Percentiles rank a stretch among this genome's conserved stretches.
phyloP scores from a whole-genome alignment of 2,888 invertebrate genomes.

The Nomada goodeniana region DNA sequence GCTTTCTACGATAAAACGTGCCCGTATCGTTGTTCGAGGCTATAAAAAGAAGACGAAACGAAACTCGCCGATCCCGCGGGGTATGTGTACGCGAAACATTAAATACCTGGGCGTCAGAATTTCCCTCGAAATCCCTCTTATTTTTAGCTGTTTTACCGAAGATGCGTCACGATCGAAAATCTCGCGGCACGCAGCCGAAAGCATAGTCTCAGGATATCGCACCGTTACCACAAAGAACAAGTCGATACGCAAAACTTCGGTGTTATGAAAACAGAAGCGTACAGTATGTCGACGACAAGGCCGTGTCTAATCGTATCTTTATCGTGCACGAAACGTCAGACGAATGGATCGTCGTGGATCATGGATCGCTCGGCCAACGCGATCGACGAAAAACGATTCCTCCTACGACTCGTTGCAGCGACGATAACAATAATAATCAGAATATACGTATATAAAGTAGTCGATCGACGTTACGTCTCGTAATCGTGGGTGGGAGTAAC shows the following conservation, averaged over 20 bases:
- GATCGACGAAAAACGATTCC: not conserved
- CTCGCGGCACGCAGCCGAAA: not conserved
- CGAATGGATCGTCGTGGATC: conserved; percentile 1
- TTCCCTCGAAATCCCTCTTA: conserved; percentile 2
- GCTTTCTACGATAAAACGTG: conserved; percentile 14
- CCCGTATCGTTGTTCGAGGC: not conserved
- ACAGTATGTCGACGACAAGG: not conserved
- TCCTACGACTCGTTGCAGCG: not conserved
- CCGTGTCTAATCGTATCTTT: conserved; percentile 2
- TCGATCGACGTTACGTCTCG: not conserved
- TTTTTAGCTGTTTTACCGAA: conserved; percentile 9
- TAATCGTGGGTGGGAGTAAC: not conserved
- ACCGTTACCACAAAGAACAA: conserved; percentile 9
- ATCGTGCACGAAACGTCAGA: conserved; percentile 6
- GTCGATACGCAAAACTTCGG: conserved; percentile 9
- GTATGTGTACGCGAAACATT: not conserved
- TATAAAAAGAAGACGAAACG: not conserved
- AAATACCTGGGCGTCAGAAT: not conserved
- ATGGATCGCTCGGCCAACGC: conserved; percentile 11
- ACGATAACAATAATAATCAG: not conserved
- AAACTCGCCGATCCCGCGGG: not conserved
- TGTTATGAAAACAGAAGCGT: conserved; percentile 5
- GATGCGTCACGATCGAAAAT: conserved; percentile 12
- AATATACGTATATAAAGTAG: too few species aligned
- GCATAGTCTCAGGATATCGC: conserved; percentile 14